Percentiles rank a stretch among this genome's conserved stretches.
These are phyloP conservation scores for Teleogryllus oceanicus DNA, from an alignment of 2,888 invertebrate species.

Conservation along the genomic window DNA sequence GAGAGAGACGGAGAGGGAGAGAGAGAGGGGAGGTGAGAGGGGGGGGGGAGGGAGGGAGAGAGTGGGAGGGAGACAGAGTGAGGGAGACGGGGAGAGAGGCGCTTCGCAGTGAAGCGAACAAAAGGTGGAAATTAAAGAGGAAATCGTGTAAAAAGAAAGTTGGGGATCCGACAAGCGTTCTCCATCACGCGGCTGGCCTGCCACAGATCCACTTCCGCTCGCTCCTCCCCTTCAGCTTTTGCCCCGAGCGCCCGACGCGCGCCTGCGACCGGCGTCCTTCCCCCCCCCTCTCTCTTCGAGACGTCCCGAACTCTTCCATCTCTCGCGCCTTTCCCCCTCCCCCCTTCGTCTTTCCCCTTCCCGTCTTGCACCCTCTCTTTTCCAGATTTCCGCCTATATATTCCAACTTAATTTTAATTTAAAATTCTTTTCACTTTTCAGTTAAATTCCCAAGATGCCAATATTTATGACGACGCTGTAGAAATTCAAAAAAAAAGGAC, in stretches of 20 bases:
- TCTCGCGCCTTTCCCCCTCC: neutral
- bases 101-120: neutral
- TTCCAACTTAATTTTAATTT: neutral
- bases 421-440: neutral
- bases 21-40: no score
- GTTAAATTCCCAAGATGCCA: neutral
- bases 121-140: slow-evolving; percentile 11
- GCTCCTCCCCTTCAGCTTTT: neutral
- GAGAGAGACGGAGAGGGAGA: no score
- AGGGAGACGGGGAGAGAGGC: neutral
- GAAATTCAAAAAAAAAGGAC: neutral
- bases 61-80: no score
- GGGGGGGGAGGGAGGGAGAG: no score
- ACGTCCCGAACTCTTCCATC: neutral
- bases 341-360: neutral
- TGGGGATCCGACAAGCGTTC: neutral
- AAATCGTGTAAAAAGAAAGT: neutral
- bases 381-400: neutral
- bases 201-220: neutral
- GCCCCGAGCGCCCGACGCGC: neutral
- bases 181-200: neutral
- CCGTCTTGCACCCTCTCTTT: neutral
- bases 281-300: neutral
- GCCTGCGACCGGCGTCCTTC: neutral
- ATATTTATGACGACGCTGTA: neutral